phyloP scores from a whole-genome alignment of 2,888 invertebrate genomes.

The Prosopocoilus inquinatus region DNA sequence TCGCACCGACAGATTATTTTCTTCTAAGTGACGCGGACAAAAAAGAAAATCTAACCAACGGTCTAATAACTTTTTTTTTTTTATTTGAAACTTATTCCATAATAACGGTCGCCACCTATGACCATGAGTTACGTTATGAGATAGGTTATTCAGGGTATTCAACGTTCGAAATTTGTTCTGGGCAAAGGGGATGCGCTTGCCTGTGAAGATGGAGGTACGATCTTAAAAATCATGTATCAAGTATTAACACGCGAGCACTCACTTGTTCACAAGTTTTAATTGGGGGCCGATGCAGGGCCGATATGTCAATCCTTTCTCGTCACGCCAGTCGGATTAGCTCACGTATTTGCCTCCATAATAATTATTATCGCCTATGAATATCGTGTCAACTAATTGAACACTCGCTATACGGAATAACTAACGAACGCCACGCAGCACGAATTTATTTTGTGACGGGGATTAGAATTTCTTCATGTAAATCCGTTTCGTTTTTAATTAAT shows the following conservation, averaged over 20 bases:
- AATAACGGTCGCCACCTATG: too few species aligned
- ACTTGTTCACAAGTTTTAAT: conserved; percentile 32
- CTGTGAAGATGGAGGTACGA: background rate
- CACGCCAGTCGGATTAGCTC: conserved; percentile 31
- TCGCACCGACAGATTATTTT: too few species aligned
- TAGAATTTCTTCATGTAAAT: background rate
- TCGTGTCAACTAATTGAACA: conserved; percentile 35
- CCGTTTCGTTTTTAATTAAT: background rate
- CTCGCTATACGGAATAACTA: background rate
- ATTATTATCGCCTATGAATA: conserved; percentile 29
- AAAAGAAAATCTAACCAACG: too few species aligned
- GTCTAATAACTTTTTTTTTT: too few species aligned
- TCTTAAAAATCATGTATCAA: background rate
- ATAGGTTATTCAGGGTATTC: too few species aligned
- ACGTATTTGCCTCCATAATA: conserved; percentile 27
- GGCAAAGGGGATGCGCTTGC: too few species aligned
- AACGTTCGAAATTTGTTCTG: too few species aligned
- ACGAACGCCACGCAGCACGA: background rate
- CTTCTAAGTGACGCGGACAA: too few species aligned
- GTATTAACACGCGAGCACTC: conserved; percentile 8
- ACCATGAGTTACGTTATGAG: too few species aligned
- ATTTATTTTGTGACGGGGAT: background rate
- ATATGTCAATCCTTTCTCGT: conserved; percentile 26
- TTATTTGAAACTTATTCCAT: too few species aligned
- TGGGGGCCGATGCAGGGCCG: conserved; percentile 27